These are phyloP conservation scores for Parnassius glacialis DNA, from an alignment of 2,888 invertebrate genomes.

Conservation along the genomic window DNA sequence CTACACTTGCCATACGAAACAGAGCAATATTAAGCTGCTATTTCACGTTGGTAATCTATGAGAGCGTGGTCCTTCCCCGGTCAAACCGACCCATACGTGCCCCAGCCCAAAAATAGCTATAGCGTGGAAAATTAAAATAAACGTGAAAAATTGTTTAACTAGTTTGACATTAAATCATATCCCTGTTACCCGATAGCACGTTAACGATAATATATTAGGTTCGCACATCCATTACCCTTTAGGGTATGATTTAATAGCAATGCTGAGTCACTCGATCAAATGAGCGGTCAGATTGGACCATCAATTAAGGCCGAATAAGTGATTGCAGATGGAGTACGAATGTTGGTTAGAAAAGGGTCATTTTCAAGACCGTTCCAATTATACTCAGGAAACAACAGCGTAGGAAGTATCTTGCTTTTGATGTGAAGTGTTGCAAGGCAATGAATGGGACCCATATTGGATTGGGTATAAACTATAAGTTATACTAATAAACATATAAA, in stretches of 20 bases:
- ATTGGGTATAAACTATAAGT: no score
- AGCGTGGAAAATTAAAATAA: no score
- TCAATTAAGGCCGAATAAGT: slow-evolving; percentile 23
- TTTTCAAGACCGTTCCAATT: neutral
- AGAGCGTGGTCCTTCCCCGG: no score
- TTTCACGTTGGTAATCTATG: no score
- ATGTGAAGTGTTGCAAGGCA: neutral
- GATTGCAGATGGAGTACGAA: neutral
- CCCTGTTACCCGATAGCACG: neutral
- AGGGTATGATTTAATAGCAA: slow-evolving; percentile 21
- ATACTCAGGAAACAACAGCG: slow-evolving; percentile 1
- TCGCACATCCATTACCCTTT: slow-evolving; percentile 22
- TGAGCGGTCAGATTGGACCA: slow-evolving; percentile 20
- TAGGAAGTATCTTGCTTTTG: neutral
- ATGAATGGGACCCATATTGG: no score
- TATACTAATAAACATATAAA: no score
- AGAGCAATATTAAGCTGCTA: no score
- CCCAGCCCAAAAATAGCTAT: no score
- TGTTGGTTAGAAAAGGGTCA: slow-evolving; percentile 6
- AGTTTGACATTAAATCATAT: neutral
- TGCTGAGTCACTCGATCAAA: slow-evolving; percentile 27
- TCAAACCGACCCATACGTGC: no score
- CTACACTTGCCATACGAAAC: no score
- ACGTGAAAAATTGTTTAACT: no score
- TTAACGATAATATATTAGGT: slow-evolving; percentile 3